Evolutionary conservation across 2,113 vertebrate species (phyloP).

Genomic region (Athene noctua): DNA sequence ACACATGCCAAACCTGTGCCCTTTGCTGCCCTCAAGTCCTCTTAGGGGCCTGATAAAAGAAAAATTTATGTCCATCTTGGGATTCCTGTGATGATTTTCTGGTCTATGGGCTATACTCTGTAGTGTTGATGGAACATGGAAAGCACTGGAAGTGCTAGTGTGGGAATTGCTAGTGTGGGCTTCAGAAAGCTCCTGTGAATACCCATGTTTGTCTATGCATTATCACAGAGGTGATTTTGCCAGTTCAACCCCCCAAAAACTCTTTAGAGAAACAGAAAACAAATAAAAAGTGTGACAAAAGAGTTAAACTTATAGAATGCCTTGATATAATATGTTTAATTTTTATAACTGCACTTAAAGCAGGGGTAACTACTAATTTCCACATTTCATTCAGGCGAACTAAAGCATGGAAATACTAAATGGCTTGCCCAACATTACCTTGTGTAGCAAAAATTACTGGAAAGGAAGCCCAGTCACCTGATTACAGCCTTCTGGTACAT

Average conservation of each 20-base stretch:
- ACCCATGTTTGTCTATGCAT: not conserved
- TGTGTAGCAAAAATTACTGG: not conserved
- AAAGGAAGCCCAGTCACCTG: not conserved
- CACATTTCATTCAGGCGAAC: not conserved
- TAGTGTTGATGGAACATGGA: not conserved
- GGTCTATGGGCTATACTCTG: not conserved
- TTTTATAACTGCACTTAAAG: not conserved
- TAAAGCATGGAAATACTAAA: not conserved
- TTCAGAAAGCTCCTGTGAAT: not conserved
- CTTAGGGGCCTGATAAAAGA: not conserved
- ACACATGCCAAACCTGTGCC: not conserved
- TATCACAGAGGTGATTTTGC: not conserved
- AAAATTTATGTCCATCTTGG: not conserved
- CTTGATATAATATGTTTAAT: not conserved
- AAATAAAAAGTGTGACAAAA: not conserved
- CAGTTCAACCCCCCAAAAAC: fast-evolving
- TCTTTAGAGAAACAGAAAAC: not conserved
- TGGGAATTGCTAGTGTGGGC: not conserved
- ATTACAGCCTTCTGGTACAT: not conserved
- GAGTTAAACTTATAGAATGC: not conserved
- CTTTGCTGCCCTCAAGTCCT: not conserved
- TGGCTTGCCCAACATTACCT: not conserved
- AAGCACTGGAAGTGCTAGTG: not conserved
- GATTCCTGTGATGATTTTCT: not conserved
- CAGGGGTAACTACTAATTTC: not conserved